Percentiles rank a stretch among this genome's conserved stretches.
These are phyloP conservation scores for Gerris lacustris DNA, from an alignment of 2,888 invertebrate species.

Conservation along the genomic window DNA sequence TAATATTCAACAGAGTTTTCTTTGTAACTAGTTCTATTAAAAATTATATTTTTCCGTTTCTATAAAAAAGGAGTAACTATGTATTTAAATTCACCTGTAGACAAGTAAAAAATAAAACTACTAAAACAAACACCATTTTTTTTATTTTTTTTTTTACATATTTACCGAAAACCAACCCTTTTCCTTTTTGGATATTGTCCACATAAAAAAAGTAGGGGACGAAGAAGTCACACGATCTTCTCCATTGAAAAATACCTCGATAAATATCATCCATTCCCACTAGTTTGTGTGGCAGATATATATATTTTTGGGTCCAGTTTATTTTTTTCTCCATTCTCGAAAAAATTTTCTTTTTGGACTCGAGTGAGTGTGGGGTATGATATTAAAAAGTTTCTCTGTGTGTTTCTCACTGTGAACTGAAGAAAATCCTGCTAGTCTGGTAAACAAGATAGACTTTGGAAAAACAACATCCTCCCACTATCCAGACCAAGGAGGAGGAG, in stretches of 20 bases:
- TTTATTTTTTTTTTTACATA: too few relatives aligned
- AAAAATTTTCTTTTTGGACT: neutral
- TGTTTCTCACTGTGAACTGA: neutral
- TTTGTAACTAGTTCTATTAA: too few relatives aligned
- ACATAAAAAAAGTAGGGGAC: too few relatives aligned
- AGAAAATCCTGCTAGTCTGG: neutral
- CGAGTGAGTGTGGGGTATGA: neutral
- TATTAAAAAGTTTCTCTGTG: neutral
- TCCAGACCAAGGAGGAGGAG: neutral
- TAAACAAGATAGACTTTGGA: neutral
- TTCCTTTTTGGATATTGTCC: too few relatives aligned
- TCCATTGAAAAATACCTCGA: neutral
- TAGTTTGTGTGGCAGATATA: neutral
- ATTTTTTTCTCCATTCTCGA: neutral
- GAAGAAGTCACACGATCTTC: neutral
- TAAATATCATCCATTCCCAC: neutral
- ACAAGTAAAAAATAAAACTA: too few relatives aligned
- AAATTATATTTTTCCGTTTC: too few relatives aligned
- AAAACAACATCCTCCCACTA: slow-evolving; percentile 2
- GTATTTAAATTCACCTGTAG: too few relatives aligned
- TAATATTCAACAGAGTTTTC: too few relatives aligned
- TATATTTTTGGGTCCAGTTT: neutral
- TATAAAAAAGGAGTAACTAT: too few relatives aligned
- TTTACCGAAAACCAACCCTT: too few relatives aligned
- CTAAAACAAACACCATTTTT: too few relatives aligned